Percentiles rank a stretch among this genome's conserved stretches.
phyloP scores from a whole-genome alignment of 2,797 vertebrate species.

The Hippopotamyrus pictus region DNA sequence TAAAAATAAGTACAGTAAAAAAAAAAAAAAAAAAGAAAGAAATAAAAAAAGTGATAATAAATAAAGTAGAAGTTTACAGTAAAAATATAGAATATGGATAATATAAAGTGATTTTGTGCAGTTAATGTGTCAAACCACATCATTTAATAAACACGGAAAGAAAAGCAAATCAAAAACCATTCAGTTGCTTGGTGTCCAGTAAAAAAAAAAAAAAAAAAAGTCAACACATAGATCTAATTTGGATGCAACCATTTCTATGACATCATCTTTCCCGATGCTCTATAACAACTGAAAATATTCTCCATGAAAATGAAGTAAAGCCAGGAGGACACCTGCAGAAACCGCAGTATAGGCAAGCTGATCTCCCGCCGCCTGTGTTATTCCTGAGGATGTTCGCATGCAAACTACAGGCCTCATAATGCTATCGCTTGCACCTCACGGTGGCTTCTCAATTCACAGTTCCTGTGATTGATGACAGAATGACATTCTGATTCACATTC shows the following conservation, averaged over 20 bases:
- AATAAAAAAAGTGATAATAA: too few species aligned
- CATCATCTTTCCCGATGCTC: background rate
- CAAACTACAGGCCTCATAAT: background rate
- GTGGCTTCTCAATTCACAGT: background rate
- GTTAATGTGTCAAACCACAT: background rate
- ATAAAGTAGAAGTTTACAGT: too few species aligned
- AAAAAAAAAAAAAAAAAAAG: background rate
- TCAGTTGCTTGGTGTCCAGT: background rate
- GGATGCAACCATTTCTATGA: background rate
- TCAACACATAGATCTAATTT: background rate
- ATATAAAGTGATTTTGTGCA: too few species aligned
- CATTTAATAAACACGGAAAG: background rate
- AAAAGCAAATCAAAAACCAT: background rate
- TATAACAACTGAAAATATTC: background rate
- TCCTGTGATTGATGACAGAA: background rate
- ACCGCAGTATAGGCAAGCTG: background rate
- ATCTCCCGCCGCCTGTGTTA: background rate
- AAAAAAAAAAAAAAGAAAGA: too few species aligned
- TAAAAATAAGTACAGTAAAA: too few species aligned
- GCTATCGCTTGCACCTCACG: background rate
- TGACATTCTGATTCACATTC: background rate
- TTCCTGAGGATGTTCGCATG: background rate
- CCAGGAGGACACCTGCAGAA: background rate
- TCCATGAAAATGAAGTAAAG: background rate
- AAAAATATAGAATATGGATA: too few species aligned